Conservation (phyloP, 1,140 invertebrate genomes). For the Thereuonema tuberculata region DNA sequence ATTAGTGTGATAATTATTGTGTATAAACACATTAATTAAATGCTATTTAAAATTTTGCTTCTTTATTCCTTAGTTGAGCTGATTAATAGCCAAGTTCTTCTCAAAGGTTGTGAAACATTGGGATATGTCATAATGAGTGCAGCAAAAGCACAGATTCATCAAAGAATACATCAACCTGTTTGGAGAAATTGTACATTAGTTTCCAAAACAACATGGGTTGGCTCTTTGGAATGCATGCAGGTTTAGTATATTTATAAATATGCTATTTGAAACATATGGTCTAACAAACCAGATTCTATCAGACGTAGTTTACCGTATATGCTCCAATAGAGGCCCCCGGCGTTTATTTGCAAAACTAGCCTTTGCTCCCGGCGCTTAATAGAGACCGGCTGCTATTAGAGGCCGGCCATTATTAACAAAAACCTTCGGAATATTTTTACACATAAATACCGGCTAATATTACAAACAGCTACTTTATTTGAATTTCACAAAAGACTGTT, state of each 20-base stretch:
- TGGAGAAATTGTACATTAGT: conserved; percentile 79
- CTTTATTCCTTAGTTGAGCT: conserved; percentile 55
- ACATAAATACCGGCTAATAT: no score
- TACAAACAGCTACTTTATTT: no score
- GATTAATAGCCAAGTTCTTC: conserved; percentile 88
- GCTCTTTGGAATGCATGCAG: conserved; percentile 91
- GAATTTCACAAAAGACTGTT: no score
- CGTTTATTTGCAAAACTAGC: no score
- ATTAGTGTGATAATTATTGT: conserved; percentile 16
- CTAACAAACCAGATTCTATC: neutral
- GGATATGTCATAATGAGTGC: conserved; percentile 95
- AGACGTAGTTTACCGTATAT: no score
- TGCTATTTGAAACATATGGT: no score
- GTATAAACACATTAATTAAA: neutral
- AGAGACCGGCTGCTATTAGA: no score
- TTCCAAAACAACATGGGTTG: conserved; percentile 89
- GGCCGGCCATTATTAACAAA: no score
- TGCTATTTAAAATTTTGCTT: conserved; percentile 8
- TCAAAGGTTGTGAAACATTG: conserved; percentile 89
- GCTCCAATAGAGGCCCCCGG: no score
- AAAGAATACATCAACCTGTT: conserved; percentile 76
- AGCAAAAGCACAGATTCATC: conserved; percentile 84
- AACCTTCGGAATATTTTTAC: no score
- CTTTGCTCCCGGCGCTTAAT: no score
- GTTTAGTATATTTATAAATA: conserved; percentile 7